Conservation (phyloP, 2,888 invertebrate genomes). For the Seira sanloemensis region DNA sequence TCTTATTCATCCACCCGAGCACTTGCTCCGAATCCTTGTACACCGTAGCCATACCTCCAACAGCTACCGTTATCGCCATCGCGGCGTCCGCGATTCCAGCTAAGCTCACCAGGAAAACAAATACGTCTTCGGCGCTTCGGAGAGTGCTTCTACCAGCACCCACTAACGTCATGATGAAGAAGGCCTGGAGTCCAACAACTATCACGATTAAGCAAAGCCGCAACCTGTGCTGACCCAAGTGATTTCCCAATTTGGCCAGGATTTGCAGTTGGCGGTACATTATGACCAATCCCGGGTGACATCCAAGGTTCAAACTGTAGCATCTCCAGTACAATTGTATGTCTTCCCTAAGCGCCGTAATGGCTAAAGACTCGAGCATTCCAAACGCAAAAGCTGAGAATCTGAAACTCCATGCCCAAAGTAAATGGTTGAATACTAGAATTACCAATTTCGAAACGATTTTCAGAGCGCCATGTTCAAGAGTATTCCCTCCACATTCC, state of each 20-base stretch:
- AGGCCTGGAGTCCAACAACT: background rate
- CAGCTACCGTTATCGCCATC: background rate
- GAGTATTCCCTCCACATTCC: background rate
- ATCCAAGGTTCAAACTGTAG: background rate
- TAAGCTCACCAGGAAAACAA: background rate
- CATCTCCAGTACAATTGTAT: background rate
- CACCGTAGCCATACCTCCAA: background rate
- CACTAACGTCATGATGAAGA: background rate
- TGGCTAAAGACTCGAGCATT: background rate
- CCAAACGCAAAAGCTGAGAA: background rate
- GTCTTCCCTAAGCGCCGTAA: background rate
- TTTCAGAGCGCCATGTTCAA: background rate
- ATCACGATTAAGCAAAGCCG: background rate
- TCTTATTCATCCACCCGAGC: background rate
- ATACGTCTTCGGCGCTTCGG: background rate
- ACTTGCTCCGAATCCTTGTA: background rate
- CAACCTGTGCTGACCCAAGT: background rate
- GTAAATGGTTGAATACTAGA: background rate
- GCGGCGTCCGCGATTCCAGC: background rate
- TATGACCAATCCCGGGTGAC: background rate
- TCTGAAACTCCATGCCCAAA: background rate
- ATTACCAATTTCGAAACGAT: background rate
- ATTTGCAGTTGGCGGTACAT: background rate
- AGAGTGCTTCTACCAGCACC: background rate
- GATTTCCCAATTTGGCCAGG: background rate